These are phyloP conservation scores for Mongoloraphidia duomilia DNA, from an alignment of 2,888 invertebrate genomes.

Conservation along the genomic window DNA sequence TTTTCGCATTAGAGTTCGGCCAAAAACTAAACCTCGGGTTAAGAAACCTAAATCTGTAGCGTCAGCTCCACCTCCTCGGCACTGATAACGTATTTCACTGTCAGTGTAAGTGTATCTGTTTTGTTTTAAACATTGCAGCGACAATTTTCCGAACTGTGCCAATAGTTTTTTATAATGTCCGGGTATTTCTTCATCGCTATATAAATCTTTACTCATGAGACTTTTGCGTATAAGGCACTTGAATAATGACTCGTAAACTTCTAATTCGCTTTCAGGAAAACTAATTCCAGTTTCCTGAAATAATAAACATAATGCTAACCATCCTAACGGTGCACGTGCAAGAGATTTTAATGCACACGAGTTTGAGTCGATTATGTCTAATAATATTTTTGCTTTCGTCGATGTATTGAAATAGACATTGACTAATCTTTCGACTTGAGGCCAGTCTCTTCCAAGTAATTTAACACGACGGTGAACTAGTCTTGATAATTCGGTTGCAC, in stretches of 20 bases:
- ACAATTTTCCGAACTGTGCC: slow-evolving; percentile 36
- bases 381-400: slow-evolving; percentile 26
- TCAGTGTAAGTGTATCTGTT: slow-evolving; percentile 33
- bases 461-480: slow-evolving; percentile 34
- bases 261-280: slow-evolving; percentile 25
- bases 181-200: slow-evolving; percentile 18
- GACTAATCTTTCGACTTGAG: slow-evolving; percentile 32
- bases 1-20: slow-evolving; percentile 28
- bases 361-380: slow-evolving; percentile 30
- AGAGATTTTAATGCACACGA: slow-evolving; percentile 27
- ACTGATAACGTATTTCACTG: slow-evolving; percentile 32
- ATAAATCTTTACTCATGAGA: slow-evolving; percentile 19
- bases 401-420: slow-evolving; percentile 34
- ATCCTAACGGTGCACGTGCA: slow-evolving; percentile 36
- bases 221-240: slow-evolving; percentile 23
- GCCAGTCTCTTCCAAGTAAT: slow-evolving; percentile 34
- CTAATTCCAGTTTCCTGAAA: slow-evolving; percentile 32
- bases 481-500: slow-evolving; percentile 27
- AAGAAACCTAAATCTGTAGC: slow-evolving; percentile 32
- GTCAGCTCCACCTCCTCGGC: slow-evolving; percentile 28
- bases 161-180: slow-evolving; percentile 31
- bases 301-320: slow-evolving; percentile 35
- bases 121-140: slow-evolving; percentile 33
- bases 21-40: slow-evolving; percentile 29
- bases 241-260: slow-evolving; percentile 26